Conservation (phyloP, 2,888 invertebrate species). For the Epinotia brunnichana region DNA sequence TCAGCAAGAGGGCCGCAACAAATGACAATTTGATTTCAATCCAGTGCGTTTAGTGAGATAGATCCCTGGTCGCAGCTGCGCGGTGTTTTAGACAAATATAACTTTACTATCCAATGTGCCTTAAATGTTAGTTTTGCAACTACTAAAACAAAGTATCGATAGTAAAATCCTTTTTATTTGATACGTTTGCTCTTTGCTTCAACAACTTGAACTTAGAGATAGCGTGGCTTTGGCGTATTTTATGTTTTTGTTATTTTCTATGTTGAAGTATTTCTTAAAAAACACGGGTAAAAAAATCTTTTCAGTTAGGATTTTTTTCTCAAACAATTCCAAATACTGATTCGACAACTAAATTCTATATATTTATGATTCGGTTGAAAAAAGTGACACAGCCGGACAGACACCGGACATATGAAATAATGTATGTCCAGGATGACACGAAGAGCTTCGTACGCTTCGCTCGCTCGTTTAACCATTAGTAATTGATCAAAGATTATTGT, state of each 20-base stretch:
- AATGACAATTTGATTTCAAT: not conserved
- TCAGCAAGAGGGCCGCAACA: too few relatives aligned
- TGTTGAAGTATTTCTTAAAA: not conserved
- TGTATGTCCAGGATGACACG: too few relatives aligned
- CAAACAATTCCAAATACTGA: too few relatives aligned
- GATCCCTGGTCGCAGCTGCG: not conserved
- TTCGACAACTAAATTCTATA: too few relatives aligned
- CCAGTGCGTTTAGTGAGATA: not conserved
- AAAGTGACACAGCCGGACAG: too few relatives aligned
- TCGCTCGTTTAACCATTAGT: too few relatives aligned
- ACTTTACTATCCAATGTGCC: constrained; percentile 3
- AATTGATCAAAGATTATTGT: not conserved
- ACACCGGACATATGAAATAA: too few relatives aligned
- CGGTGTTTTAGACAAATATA: not conserved
- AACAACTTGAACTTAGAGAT: not conserved
- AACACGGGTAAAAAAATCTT: not conserved
- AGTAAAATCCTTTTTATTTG: not conserved
- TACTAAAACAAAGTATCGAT: constrained; percentile 12
- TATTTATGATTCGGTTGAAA: too few relatives aligned
- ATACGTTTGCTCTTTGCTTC: constrained; percentile 1
- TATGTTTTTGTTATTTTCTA: not conserved
- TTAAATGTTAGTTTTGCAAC: constrained; percentile 1
- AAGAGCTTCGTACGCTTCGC: too few relatives aligned
- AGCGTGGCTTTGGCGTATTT: not conserved
- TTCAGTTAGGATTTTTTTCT: too few relatives aligned